phyloP scores from a whole-genome alignment of 2,797 vertebrate genomes.

The Austrolebias charrua region DNA sequence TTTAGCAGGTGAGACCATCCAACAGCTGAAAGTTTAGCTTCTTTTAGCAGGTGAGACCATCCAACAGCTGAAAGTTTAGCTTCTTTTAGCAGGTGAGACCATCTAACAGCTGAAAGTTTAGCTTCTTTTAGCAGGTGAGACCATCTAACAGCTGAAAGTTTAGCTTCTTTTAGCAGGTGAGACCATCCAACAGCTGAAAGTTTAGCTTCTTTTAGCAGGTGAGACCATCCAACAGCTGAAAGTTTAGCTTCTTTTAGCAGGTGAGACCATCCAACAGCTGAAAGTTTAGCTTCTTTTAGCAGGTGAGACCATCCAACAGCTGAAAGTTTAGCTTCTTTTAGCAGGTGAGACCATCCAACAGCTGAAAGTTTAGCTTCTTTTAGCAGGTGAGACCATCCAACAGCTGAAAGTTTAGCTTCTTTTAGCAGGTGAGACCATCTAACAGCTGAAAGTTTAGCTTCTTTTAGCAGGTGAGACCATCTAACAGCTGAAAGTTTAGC shows the following conservation, averaged over 20 bases:
- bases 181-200: conserved; percentile 22
- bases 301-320: conserved; percentile 31
- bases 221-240: conserved; percentile 26
- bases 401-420: conserved; percentile 12
- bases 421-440: conserved; percentile 30
- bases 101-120: conserved; percentile 18
- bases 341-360: conserved; percentile 30
- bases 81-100: conserved; percentile 26
- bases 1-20: conserved; percentile 30
- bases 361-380: conserved; percentile 11
- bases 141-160: conserved; percentile 21
- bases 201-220: conserved; percentile 19
- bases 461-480: conserved; percentile 30
- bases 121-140: conserved; percentile 26
- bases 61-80: conserved; percentile 11
- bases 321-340: conserved; percentile 10
- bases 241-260: conserved; percentile 11
- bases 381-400: conserved; percentile 28
- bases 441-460: conserved; percentile 10
- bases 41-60: conserved; percentile 30
- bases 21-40: conserved; percentile 10
- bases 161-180: conserved; percentile 24
- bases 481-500: conserved; percentile 11
- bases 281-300: conserved; percentile 12
- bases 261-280: conserved; percentile 27